phyloP scores from a whole-genome alignment of 2,113 vertebrate genomes.

The Ardeotis arabs region DNA sequence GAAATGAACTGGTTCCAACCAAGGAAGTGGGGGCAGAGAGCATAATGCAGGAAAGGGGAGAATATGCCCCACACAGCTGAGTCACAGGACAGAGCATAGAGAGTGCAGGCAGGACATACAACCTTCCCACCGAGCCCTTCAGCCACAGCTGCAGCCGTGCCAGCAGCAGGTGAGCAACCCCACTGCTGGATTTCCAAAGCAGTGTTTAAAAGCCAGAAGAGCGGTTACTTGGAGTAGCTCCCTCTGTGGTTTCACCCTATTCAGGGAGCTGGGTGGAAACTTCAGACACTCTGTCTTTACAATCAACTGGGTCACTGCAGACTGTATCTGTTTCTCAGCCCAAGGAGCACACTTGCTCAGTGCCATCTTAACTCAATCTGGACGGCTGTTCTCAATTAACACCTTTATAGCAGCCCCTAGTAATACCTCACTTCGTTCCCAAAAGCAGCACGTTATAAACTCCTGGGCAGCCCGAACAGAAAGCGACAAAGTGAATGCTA shows the following conservation, averaged over 20 bases:
- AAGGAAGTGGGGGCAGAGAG: neutral
- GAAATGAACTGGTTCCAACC: neutral
- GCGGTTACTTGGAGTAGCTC: neutral
- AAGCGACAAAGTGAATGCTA: neutral
- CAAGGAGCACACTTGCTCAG: neutral
- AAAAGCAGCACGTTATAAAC: neutral
- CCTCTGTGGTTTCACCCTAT: neutral
- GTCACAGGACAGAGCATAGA: neutral
- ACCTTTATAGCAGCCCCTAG: neutral
- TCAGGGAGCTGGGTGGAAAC: neutral
- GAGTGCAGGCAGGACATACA: neutral
- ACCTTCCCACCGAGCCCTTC: neutral
- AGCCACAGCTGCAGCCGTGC: neutral
- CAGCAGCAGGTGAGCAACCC: neutral
- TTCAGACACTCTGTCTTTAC: neutral
- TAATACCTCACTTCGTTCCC: neutral
- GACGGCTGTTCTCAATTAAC: neutral
- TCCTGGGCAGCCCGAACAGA: neutral
- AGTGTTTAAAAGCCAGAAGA: neutral
- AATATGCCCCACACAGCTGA: neutral
- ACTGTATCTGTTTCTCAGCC: neutral
- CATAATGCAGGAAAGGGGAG: rapidly evolving
- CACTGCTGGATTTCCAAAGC: neutral
- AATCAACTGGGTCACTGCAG: neutral
- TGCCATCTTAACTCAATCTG: neutral